Evolutionary conservation across 1,140 invertebrate species (phyloP).

Genomic region (Protaetia brevitarsis): DNA sequence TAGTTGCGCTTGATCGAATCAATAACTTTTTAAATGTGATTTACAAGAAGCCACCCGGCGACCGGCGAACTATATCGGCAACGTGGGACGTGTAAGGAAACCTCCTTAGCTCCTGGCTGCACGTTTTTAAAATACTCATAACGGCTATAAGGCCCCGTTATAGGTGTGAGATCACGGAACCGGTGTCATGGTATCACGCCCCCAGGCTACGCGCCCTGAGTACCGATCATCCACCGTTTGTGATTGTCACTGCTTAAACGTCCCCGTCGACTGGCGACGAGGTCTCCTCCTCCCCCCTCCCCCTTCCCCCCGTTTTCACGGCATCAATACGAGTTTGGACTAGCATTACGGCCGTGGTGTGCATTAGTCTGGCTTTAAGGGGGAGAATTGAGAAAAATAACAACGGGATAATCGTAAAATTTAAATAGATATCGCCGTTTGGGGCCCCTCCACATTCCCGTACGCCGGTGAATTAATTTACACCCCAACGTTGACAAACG

Average conservation of each 20-base stretch:
- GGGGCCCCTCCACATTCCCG: neutral
- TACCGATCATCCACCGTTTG: neutral
- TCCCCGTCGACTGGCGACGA: too few relatives aligned
- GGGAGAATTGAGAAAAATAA: neutral
- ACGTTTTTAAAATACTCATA: slow-evolving; percentile 14
- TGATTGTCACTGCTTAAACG: neutral
- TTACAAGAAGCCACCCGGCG: neutral
- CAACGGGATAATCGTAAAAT: neutral
- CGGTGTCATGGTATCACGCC: slow-evolving; percentile 12
- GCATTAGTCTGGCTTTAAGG: slow-evolving; percentile 2
- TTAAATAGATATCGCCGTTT: neutral
- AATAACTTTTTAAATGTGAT: slow-evolving; percentile 16
- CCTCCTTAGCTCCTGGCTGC: too few relatives aligned
- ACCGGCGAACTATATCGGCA: neutral
- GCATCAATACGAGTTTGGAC: neutral
- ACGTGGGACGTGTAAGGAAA: too few relatives aligned
- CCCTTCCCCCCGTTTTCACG: neutral
- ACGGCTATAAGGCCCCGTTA: neutral
- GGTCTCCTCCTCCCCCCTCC: neutral
- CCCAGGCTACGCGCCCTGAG: neutral
- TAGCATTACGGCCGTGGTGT: neutral
- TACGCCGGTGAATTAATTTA: neutral
- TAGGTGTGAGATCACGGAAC: slow-evolving; percentile 8
- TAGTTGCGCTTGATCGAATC: slow-evolving; percentile 2
- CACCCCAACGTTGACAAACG: neutral